Percentiles rank a stretch among this genome's conserved stretches.
Evolutionary conservation across 2,888 invertebrate species (phyloP).

Genomic region (Amblyjoppa fuscipennis): DNA sequence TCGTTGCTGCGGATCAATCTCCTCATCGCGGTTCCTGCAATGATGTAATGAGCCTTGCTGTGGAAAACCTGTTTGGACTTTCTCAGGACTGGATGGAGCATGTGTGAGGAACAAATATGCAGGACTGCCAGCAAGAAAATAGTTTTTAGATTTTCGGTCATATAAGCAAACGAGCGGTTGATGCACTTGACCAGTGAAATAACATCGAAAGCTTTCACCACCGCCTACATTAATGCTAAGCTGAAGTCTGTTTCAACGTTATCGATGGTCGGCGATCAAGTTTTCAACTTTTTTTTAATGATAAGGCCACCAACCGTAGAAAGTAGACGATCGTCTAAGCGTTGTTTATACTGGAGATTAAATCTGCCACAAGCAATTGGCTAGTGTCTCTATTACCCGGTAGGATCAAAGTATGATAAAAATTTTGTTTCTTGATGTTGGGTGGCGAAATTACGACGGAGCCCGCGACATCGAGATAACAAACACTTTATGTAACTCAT

Average conservation of each 20-base stretch:
- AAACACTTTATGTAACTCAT: no score
- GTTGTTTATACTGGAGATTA: neutral
- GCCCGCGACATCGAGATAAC: slow-evolving; percentile 3
- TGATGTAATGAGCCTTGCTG: neutral
- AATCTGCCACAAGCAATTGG: neutral
- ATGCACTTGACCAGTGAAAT: slow-evolving; percentile 24
- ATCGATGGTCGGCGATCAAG: slow-evolving; percentile 13
- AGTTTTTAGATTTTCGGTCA: neutral
- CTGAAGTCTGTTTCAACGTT: slow-evolving; percentile 38
- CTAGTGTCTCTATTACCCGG: neutral
- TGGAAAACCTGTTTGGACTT: neutral
- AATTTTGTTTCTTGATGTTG: slow-evolving; percentile 1
- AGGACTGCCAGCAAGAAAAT: neutral
- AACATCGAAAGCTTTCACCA: slow-evolving; percentile 12
- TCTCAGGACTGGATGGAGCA: neutral
- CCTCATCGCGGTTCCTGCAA: neutral
- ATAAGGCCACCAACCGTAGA: neutral
- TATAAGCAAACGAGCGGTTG: slow-evolving; percentile 1
- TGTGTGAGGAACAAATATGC: slow-evolving; percentile 30
- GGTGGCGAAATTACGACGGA: neutral
- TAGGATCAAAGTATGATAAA: neutral
- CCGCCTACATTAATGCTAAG: slow-evolving; percentile 32
- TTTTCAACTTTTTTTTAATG: slow-evolving; percentile 7
- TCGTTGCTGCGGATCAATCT: slow-evolving; percentile 2
- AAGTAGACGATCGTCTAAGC: neutral